A percentile compares a stretch with the other conserved stretches of the same genome.
Evolutionary conservation across 2,797 vertebrate species (phyloP).

Genomic region (Alexandromys oeconomus): DNA sequence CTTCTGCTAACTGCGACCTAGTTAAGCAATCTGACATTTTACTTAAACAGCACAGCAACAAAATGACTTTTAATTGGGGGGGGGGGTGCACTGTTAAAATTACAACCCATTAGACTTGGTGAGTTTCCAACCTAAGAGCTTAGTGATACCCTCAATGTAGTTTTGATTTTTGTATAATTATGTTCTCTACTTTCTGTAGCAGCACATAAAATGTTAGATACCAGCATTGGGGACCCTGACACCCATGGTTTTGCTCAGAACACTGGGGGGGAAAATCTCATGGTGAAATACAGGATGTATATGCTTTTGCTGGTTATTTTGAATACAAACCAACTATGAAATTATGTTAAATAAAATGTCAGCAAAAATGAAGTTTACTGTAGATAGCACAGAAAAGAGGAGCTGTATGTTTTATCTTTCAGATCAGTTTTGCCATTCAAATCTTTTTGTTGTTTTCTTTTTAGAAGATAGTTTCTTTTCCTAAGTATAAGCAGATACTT

Average conservation of each 20-base stretch:
- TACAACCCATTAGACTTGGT: background rate
- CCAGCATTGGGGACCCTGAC: background rate
- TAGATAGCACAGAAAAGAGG: background rate
- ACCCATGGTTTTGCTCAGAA: background rate
- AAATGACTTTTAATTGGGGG: background rate
- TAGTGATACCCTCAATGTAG: background rate
- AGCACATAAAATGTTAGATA: background rate
- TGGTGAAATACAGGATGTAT: background rate
- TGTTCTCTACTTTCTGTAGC: background rate
- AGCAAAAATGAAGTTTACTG: constrained; percentile 72
- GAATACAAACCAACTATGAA: constrained; percentile 29
- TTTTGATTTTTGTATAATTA: background rate
- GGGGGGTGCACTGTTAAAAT: background rate
- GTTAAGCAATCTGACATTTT: background rate
- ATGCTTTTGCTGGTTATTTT: constrained; percentile 6
- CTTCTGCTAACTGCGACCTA: constrained; percentile 43
- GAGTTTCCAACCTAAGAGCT: background rate
- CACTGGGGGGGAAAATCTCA: background rate
- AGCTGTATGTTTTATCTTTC: background rate
- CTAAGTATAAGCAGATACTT: background rate
- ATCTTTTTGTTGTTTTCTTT: background rate
- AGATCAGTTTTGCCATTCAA: background rate
- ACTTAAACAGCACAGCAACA: background rate
- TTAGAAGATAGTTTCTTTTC: background rate
- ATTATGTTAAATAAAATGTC: constrained; percentile 55